Evolutionary conservation across 2,797 vertebrate species (phyloP).

Genomic region (Myripristis jacobus): DNA sequence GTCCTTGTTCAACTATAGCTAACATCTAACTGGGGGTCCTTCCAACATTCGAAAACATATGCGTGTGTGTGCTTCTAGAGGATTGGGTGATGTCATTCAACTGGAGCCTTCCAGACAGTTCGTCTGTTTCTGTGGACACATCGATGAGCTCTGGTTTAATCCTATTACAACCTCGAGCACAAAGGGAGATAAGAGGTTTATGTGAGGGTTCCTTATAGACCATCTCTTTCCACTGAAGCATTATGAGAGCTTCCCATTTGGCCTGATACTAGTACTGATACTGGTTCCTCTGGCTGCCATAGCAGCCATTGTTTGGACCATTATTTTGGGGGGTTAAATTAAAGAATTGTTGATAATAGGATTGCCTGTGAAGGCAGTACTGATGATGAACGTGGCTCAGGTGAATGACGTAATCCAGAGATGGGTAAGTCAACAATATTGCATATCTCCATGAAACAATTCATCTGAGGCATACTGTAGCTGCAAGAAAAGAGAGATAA

Average conservation of each 20-base stretch:
- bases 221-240: conserved; percentile 46
- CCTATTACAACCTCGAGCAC: conserved; percentile 82
- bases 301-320: conserved; percentile 21
- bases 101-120: conserved; percentile 67
- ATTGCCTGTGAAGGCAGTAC: conserved; percentile 43
- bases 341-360: conserved; percentile 52
- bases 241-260: conserved; percentile 31
- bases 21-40: not conserved
- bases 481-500: too few species aligned
- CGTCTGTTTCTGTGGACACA: conserved; percentile 49
- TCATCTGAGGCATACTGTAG: conserved; percentile 13
- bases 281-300: conserved; percentile 20
- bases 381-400: conserved; percentile 86
- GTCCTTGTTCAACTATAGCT: too few species aligned
- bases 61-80: not conserved
- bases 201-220: conserved; percentile 46
- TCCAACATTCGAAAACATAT: not conserved
- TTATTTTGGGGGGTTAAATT: conserved; percentile 9
- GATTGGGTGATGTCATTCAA: not conserved
- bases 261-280: conserved; percentile 27
- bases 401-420: conserved; percentile 87
- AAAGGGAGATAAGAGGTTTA: conserved; percentile 84
- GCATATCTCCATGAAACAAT: not conserved
- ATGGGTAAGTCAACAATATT: conserved; percentile 88
- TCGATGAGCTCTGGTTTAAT: conserved; percentile 77